A percentile compares a stretch with the other conserved stretches of the same genome.
These are phyloP conservation scores for Eudorcas thomsonii DNA, from an alignment of 2,113 vertebrate species.

Conservation along the genomic window DNA sequence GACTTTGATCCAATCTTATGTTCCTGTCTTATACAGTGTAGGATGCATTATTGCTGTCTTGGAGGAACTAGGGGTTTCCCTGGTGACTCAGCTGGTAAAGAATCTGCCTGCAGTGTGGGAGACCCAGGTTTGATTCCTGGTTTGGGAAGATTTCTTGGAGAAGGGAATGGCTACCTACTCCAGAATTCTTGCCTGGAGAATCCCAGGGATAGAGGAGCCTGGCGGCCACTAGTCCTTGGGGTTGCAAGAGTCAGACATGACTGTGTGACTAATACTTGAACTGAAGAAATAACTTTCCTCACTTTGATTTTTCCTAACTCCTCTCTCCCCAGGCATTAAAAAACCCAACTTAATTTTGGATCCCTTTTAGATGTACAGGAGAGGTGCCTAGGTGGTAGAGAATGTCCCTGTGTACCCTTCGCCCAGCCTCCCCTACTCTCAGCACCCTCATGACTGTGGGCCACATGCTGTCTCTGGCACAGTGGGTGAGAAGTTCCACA, in stretches of 20 bases:
- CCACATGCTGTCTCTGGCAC: rapidly evolving
- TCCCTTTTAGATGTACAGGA: neutral
- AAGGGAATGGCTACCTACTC: neutral
- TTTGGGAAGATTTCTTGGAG: neutral
- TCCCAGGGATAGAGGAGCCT: neutral
- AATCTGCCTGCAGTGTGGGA: neutral
- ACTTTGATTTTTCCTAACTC: neutral
- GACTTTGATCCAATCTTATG: neutral
- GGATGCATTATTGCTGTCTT: neutral
- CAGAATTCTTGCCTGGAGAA: neutral
- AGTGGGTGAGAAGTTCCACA: too few relatives aligned
- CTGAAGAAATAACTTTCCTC: neutral
- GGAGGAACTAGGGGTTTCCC: neutral
- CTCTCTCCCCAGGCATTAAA: neutral
- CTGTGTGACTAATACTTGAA: neutral
- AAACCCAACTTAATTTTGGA: neutral
- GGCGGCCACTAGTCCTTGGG: neutral
- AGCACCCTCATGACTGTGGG: rapidly evolving
- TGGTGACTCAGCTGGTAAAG: neutral
- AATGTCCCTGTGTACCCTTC: rapidly evolving
- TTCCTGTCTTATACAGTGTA: neutral
- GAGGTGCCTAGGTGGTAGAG: neutral
- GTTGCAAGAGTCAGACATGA: neutral
- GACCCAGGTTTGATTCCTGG: neutral
- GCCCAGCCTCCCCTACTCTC: rapidly evolving